phyloP scores from a whole-genome alignment of 2,888 invertebrate species.

The Cordilura impudica region DNA sequence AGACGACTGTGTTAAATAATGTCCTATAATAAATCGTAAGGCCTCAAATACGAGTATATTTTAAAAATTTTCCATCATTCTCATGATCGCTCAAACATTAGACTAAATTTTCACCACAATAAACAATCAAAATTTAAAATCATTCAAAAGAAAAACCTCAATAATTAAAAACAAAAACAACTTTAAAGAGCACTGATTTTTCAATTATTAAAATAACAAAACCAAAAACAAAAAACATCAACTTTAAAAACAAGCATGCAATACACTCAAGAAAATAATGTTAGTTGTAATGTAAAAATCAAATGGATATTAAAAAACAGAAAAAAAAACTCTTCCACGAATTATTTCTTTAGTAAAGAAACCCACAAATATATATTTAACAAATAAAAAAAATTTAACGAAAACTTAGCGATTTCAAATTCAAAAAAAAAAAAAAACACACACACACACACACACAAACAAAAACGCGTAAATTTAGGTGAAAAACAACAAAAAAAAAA shows the following conservation, averaged over 20 bases:
- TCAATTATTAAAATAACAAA: constrained; percentile 58
- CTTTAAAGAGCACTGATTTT: constrained; percentile 66
- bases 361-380: constrained; percentile 55
- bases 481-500: constrained; percentile 47
- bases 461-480: constrained; percentile 58
- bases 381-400: constrained; percentile 25
- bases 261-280: constrained; percentile 61
- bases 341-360: constrained; percentile 64
- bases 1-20: too few species aligned
- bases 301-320: constrained; percentile 38
- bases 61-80: too few species aligned
- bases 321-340: constrained; percentile 63
- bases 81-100: not conserved
- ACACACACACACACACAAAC: too few species aligned
- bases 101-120: constrained; percentile 6
- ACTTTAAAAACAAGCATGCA: constrained; percentile 62
- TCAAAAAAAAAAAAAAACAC: constrained; percentile 34
- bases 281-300: constrained; percentile 59
- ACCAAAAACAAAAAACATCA: constrained; percentile 54
- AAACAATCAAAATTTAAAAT: constrained; percentile 61
- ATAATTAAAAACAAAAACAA: constrained; percentile 55
- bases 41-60: too few species aligned
- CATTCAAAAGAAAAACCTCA: constrained; percentile 47
- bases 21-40: too few species aligned
- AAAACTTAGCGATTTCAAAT: constrained; percentile 62